Evolutionary conservation across 2,888 invertebrate species (phyloP).

Genomic region (Cryptocheilus praepositus): DNA sequence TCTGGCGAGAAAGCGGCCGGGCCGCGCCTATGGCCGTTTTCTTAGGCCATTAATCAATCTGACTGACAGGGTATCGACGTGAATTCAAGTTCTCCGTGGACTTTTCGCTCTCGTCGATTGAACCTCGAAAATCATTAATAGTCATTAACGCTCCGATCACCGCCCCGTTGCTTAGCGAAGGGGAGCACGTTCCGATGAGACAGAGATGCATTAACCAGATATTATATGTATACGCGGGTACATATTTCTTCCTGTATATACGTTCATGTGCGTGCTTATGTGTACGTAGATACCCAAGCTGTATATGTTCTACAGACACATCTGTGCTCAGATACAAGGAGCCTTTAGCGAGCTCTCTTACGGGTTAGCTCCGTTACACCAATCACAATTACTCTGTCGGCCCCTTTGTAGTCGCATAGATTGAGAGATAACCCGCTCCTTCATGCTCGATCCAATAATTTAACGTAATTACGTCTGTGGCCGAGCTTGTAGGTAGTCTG

Average conservation of each 20-base stretch:
- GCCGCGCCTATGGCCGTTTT: constrained; percentile 18
- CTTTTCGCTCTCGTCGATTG: constrained; percentile 9
- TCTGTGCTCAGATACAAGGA: background rate
- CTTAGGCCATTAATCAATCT: constrained; percentile 31
- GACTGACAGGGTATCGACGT: constrained; percentile 23
- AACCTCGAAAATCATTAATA: constrained; percentile 51
- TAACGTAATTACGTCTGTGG: constrained; percentile 63
- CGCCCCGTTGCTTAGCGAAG: constrained; percentile 34
- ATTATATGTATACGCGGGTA: background rate
- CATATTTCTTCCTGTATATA: background rate
- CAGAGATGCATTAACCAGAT: constrained; percentile 20
- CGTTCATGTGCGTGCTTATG: background rate
- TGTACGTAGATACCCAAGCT: background rate
- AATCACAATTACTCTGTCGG: constrained; percentile 62
- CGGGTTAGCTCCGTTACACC: constrained; percentile 60
- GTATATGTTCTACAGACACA: background rate
- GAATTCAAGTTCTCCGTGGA: constrained; percentile 34
- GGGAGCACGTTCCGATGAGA: constrained; percentile 25
- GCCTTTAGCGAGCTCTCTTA: constrained; percentile 36
- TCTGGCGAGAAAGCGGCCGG: constrained; percentile 2
- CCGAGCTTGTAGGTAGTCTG: constrained; percentile 35
- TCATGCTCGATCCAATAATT: constrained; percentile 65
- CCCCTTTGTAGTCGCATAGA: constrained; percentile 60
- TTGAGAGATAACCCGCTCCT: constrained; percentile 67
- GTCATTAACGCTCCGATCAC: constrained; percentile 46